Percentiles rank a stretch among this genome's conserved stretches.
Evolutionary conservation across 2,888 invertebrate genomes (phyloP).

Genomic region (Alloscopus bannaensis): DNA sequence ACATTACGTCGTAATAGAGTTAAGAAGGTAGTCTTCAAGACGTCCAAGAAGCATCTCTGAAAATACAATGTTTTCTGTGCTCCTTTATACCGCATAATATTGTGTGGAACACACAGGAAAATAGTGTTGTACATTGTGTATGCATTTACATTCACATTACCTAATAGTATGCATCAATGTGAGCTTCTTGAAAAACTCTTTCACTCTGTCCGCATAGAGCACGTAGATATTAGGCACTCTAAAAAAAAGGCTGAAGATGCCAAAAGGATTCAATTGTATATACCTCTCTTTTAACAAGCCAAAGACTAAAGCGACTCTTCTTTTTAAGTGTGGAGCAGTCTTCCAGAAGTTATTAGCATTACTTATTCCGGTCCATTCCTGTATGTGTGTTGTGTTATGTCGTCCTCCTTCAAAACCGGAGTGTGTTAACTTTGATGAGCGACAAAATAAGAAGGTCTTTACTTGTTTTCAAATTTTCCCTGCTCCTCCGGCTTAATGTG

Average conservation of each 20-base stretch:
- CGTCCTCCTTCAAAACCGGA: slow-evolving; percentile 10
- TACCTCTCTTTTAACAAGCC: slow-evolving; percentile 13
- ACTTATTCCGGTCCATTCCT: slow-evolving; percentile 55
- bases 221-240: too few relatives aligned
- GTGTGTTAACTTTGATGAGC: slow-evolving; percentile 41
- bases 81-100: too few relatives aligned
- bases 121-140: slow-evolving; percentile 46
- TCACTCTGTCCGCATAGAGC: too few relatives aligned
- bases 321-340: slow-evolving; percentile 29
- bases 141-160: slow-evolving; percentile 32
- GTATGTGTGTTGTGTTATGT: slow-evolving; percentile 14
- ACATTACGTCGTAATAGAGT: too few relatives aligned
- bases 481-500: slow-evolving; percentile 4
- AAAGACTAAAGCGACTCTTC: slow-evolving; percentile 26
- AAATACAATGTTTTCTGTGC: too few relatives aligned
- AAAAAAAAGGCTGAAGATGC: slow-evolving; percentile 35
- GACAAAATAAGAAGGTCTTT: slow-evolving; percentile 28
- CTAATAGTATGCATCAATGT: slow-evolving; percentile 15
- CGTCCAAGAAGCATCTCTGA: too few relatives aligned
- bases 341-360: slow-evolving; percentile 59
- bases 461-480: slow-evolving; percentile 25
- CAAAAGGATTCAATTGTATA: slow-evolving; percentile 46
- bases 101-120: slow-evolving; percentile 42
- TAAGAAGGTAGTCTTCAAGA: too few relatives aligned
- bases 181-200: too few relatives aligned